Evolutionary conservation across 2,113 vertebrate species (phyloP), one percentile per base, ranked within the genome.

Genomic region (Siphamia tubifer): DNA sequence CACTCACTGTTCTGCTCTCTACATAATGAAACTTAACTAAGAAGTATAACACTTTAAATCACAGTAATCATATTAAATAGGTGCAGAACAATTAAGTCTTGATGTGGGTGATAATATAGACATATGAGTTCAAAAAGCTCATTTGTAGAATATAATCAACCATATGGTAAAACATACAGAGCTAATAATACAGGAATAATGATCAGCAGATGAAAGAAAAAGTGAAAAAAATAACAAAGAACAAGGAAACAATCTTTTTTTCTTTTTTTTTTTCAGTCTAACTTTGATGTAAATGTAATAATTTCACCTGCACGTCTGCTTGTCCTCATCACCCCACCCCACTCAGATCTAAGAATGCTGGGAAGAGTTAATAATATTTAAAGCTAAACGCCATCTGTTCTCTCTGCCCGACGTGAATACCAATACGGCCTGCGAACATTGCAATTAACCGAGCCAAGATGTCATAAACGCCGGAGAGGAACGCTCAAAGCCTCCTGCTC

Each of bases 311-410:
- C 58, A 20, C 13, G 60, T 66, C 77, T 84, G 63, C 39, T 77
- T 21, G 25, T 78, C 74, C 62, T 63, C 47, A 17, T 21, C 49
- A 68, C 39, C 66, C 69, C 73, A 58, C 42, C 49, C 55, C 44
- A 58, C 49, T 52, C 44, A 58, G 42, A 63, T 72, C 42, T 68
- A 45, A 64, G 40, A 68, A 65, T 27, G 62, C 72, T 39, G 31
- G 61, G 76, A 83, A 78, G 82, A 87, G 85, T 86, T 90, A 83
- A 90, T 91, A 91, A 90, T 91, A 89, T 91, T 90, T 90, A 87
- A 90, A 90, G 84, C 82, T 89, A 88, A 91, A 86, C 68, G 25
- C 90, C 90, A 92, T 92, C 89, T 93, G 92, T 81, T 89, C 77
- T 53, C 55, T 12, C 47, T 21, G 61, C 65, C 47, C 62, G 57